Conservation (phyloP, 2,797 vertebrate species). For the Bradypodion ventrale region DNA sequence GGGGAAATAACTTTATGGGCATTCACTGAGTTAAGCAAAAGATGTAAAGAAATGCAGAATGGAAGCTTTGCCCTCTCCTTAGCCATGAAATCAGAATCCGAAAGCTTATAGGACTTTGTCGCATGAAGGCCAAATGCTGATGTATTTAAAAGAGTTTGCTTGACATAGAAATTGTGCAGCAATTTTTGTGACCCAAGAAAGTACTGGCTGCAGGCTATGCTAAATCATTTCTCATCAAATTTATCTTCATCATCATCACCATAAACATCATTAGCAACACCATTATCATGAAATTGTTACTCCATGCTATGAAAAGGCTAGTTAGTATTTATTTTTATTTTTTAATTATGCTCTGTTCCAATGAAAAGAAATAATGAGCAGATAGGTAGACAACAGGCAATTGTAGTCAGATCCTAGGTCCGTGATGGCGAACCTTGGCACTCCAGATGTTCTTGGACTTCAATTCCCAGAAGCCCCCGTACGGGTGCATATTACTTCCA, state of each 20-base stretch:
- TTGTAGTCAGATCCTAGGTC: not conserved
- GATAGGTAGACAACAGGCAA: not conserved
- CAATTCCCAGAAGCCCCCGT: too few relatives aligned
- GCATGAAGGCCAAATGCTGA: not conserved
- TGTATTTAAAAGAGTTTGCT: not conserved
- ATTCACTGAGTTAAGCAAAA: conserved; percentile 15
- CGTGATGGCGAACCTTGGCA: too few relatives aligned
- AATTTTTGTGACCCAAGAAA: not conserved
- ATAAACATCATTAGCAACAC: not conserved
- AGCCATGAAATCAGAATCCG: not conserved
- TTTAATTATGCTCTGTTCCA: not conserved
- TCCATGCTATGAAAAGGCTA: not conserved
- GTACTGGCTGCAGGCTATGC: not conserved
- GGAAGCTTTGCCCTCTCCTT: not conserved
- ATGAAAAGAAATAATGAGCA: not conserved
- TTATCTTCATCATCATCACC: not conserved
- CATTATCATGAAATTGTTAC: not conserved
- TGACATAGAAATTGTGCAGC: too few relatives aligned
- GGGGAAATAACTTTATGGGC: conserved; percentile 27
- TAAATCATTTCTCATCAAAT: not conserved
- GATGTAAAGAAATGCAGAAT: not conserved
- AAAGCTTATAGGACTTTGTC: not conserved
- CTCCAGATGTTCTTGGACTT: too few relatives aligned
- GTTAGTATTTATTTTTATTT: not conserved
- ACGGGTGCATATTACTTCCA: too few relatives aligned